phyloP scores from a whole-genome alignment of 2,888 invertebrate species.

The Phytoseiulus persimilis region DNA sequence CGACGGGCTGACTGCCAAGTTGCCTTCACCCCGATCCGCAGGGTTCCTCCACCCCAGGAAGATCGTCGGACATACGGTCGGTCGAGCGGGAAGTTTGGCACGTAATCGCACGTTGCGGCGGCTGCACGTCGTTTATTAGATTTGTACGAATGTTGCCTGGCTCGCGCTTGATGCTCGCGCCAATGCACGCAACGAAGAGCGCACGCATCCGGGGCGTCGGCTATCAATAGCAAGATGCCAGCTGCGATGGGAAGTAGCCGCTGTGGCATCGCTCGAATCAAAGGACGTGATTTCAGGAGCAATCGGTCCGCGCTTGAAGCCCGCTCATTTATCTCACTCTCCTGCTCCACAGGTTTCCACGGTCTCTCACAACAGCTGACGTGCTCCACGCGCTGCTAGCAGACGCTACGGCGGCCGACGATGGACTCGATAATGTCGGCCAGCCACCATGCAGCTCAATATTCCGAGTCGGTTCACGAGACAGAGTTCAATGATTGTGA shows the following conservation, averaged over 20 bases:
- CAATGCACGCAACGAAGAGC: neutral
- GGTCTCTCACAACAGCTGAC: slow-evolving; percentile 37
- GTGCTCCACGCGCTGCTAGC: slow-evolving; percentile 35
- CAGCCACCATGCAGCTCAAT: slow-evolving; percentile 7
- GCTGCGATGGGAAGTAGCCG: neutral
- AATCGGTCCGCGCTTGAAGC: neutral
- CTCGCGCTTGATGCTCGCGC: neutral
- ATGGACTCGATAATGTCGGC: slow-evolving; percentile 16
- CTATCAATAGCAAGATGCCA: neutral
- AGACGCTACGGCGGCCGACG: slow-evolving; percentile 36
- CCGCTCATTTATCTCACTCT: neutral
- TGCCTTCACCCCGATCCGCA: neutral
- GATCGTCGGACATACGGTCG: neutral
- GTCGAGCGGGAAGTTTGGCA: neutral
- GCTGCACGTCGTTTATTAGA: slow-evolving; percentile 24
- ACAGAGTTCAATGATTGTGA: neutral
- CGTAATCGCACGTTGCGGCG: neutral
- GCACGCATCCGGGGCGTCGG: neutral
- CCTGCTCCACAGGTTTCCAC: slow-evolving; percentile 28
- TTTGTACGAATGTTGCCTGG: slow-evolving; percentile 13
- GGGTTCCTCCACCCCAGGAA: no score
- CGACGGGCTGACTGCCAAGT: neutral
- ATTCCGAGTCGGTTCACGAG: neutral
- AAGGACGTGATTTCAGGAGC: neutral
- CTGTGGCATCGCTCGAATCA: no score